Percentiles rank a stretch among this genome's conserved stretches.
Conservation (phyloP, 2,888 invertebrate genomes). For the Drosophila diplacantha region DNA sequence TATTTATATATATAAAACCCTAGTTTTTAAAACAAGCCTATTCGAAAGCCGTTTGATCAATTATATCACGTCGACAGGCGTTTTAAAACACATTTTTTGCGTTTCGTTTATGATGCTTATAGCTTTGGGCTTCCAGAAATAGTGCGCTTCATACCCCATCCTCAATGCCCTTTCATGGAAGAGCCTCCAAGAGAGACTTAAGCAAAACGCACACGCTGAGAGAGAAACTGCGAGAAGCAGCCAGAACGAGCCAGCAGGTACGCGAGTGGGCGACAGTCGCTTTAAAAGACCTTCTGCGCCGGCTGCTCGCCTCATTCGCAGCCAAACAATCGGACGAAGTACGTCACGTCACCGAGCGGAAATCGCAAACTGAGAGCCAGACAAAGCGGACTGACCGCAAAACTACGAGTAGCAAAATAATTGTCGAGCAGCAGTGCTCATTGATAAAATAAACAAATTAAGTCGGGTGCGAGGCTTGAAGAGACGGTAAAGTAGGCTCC, state of each 20-base stretch:
- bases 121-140: background rate
- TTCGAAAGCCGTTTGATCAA: background rate
- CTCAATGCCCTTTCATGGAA: slow-evolving; percentile 6
- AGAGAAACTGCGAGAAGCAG: slow-evolving; percentile 35
- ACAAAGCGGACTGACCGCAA: slow-evolving; percentile 9
- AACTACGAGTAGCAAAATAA: slow-evolving; percentile 21
- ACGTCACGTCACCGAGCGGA: slow-evolving; percentile 29
- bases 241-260: slow-evolving; percentile 25
- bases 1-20: background rate
- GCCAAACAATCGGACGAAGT: slow-evolving; percentile 12
- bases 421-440: slow-evolving; percentile 20
- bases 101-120: no score
- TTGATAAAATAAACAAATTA: slow-evolving; percentile 35
- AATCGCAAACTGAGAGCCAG: background rate
- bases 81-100: background rate
- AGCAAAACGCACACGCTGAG: background rate
- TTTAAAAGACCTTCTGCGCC: slow-evolving; percentile 33
- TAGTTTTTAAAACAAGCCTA: background rate
- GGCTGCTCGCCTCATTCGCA: slow-evolving; percentile 31
- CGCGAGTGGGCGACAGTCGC: slow-evolving; percentile 35
- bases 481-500: slow-evolving; percentile 15
- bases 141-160: no score
- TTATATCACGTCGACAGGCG: no score
- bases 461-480: slow-evolving; percentile 9
- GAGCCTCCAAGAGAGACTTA: slow-evolving; percentile 5